These are phyloP conservation scores for Dicrostonyx torquatus DNA, from an alignment of 2,797 vertebrate species.

Conservation along the genomic window DNA sequence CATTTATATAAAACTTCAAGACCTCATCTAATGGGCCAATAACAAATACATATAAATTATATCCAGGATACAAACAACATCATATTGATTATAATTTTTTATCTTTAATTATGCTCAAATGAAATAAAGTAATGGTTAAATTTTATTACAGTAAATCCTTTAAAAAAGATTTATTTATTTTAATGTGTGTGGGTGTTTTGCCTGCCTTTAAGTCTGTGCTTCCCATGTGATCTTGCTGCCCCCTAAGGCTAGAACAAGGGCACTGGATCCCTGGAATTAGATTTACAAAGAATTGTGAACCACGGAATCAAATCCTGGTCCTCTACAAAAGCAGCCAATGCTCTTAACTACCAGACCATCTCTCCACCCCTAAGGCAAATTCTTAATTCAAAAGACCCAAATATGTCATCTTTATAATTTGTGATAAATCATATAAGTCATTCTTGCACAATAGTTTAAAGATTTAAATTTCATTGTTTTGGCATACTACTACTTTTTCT, in stretches of 20 bases:
- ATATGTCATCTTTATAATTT: slow-evolving; percentile 20
- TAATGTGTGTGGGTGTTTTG: background rate
- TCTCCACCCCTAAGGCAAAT: background rate
- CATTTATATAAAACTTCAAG: slow-evolving; percentile 38
- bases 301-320: background rate
- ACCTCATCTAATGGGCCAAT: slow-evolving; percentile 16
- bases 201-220: background rate
- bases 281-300: background rate
- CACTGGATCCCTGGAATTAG: background rate
- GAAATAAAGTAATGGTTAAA: slow-evolving; percentile 22
- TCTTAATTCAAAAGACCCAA: slow-evolving; percentile 7
- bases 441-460: background rate
- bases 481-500: background rate
- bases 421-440: background rate
- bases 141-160: background rate
- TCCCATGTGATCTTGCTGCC: background rate
- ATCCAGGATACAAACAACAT: background rate
- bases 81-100: background rate
- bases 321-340: background rate
- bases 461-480: background rate
- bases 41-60: background rate
- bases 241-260: background rate
- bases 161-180: background rate
- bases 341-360: background rate
- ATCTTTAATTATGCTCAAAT: slow-evolving; percentile 24